Conservation (phyloP, 2,888 invertebrate species). For the Drosophila peninsularis region DNA sequence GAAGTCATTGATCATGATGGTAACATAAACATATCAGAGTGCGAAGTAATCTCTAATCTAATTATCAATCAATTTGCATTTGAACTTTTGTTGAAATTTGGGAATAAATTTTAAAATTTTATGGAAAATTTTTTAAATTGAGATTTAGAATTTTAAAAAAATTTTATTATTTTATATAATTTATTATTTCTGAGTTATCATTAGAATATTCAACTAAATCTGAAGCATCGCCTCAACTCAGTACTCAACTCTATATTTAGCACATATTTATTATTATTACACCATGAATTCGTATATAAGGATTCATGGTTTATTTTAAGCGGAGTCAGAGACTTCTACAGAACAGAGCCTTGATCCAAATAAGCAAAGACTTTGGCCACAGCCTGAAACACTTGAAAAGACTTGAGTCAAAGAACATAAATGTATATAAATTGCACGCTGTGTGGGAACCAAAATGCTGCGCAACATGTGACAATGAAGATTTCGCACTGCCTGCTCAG, state of each 20-base stretch:
- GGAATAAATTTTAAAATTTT: not conserved
- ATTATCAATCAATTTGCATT: not conserved
- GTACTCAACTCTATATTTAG: not conserved
- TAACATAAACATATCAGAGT: not conserved
- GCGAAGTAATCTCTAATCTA: not conserved
- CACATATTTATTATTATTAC: conserved; percentile 4
- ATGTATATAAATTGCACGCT: conserved; percentile 62
- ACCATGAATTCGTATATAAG: not conserved
- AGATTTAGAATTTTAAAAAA: no score
- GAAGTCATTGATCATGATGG: conserved; percentile 45
- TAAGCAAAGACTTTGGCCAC: conserved; percentile 18
- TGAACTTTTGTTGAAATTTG: no score
- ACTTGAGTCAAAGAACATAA: conserved; percentile 30
- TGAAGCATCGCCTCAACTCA: not conserved
- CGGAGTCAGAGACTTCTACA: conserved; percentile 5
- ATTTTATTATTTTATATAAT: no score
- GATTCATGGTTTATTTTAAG: conserved; percentile 18
- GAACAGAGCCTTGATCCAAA: conserved; percentile 19
- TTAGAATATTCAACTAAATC: no score
- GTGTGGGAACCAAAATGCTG: conserved; percentile 76
- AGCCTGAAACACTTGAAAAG: conserved; percentile 64
- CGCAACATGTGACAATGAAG: conserved; percentile 73
- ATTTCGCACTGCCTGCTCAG: conserved; percentile 66
- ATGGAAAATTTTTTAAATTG: no score
- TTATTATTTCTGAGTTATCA: no score